These are phyloP conservation scores for Myoxocephalus aenaeus DNA, from an alignment of 2,797 vertebrate genomes.

Conservation along the genomic window DNA sequence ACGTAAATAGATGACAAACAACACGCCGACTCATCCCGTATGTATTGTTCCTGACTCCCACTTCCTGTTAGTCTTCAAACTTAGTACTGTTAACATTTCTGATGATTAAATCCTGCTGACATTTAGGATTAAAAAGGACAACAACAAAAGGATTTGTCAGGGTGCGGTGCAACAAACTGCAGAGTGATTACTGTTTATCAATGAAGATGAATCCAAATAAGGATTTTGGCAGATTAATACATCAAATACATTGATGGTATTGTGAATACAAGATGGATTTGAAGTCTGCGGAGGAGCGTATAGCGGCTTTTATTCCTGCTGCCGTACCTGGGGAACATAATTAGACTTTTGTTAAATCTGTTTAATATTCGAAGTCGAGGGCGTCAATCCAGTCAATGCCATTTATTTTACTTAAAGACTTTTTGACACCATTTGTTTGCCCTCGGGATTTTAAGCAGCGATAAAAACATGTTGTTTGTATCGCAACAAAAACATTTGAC, in stretches of 20 bases:
- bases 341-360: too few species aligned
- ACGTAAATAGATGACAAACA: constrained; percentile 12
- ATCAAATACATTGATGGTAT: not conserved
- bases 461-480: too few species aligned
- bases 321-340: too few species aligned
- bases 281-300: not conserved
- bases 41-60: constrained; percentile 19
- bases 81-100: not conserved
- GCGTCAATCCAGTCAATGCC: too few species aligned
- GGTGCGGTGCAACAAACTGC: not conserved
- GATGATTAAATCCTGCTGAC: constrained; percentile 12
- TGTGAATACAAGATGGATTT: not conserved
- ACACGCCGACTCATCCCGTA: constrained; percentile 20
- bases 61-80: constrained; percentile 14
- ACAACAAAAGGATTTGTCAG: not conserved
- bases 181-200: not conserved
- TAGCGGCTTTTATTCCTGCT: not conserved
- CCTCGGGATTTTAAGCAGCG: too few species aligned
- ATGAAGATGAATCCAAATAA: constrained; percentile 1
- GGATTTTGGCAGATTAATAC: not conserved
- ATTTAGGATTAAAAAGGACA: constrained; percentile 5
- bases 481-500: too few species aligned
- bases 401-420: too few species aligned
- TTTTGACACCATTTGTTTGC: too few species aligned
- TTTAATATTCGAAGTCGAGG: too few species aligned